Evolutionary conservation across 2,113 vertebrate species (phyloP).

Genomic region (Myiagra hebetior): DNA sequence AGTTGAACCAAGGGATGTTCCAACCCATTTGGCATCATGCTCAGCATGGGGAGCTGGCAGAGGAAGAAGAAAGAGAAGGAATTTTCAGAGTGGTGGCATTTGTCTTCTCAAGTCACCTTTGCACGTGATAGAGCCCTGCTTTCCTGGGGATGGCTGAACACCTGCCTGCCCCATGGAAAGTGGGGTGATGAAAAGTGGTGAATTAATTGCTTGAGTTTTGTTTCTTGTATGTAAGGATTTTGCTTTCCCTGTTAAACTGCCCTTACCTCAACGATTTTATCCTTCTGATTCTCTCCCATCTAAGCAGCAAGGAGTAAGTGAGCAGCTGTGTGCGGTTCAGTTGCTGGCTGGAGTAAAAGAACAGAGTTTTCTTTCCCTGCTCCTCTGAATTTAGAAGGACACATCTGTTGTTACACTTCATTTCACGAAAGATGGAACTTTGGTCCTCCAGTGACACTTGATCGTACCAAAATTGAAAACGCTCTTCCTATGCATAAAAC

Average conservation of each 20-base stretch:
- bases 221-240: background rate
- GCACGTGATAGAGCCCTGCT: rapidly evolving
- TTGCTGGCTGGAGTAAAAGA: background rate
- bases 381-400: background rate
- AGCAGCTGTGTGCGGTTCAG: background rate
- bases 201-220: background rate
- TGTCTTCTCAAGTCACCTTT: background rate
- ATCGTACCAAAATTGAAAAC: background rate
- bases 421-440: background rate
- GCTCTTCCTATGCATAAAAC: background rate
- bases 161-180: background rate
- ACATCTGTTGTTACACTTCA: background rate
- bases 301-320: background rate
- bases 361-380: background rate
- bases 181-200: too few relatives aligned
- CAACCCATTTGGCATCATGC: background rate
- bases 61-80: background rate
- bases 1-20: background rate
- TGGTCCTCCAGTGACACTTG: background rate
- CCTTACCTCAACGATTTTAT: background rate
- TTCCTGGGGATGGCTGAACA: background rate
- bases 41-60: background rate
- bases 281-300: background rate
- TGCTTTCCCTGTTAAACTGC: background rate
- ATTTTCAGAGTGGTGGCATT: background rate